Conservation (phyloP, 2,113 vertebrate genomes). For the Elgaria multicarinata region DNA sequence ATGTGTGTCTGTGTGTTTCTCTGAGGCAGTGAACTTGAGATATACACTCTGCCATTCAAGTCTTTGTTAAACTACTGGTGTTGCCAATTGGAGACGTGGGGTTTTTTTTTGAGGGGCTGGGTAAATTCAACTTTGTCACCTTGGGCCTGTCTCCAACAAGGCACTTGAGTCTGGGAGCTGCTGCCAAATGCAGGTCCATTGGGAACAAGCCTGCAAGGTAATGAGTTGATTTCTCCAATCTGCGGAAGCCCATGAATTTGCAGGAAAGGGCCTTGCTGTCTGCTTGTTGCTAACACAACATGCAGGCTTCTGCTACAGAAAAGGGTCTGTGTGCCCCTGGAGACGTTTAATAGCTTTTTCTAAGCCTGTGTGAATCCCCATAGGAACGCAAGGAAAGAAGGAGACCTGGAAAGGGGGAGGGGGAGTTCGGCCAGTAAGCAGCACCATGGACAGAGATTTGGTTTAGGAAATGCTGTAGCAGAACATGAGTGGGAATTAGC, state of each 20-base stretch:
- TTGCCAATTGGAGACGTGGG: background rate
- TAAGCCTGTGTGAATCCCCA: background rate
- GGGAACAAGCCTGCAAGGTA: background rate
- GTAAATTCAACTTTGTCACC: background rate
- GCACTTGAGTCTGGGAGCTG: background rate
- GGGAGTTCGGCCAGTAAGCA: background rate
- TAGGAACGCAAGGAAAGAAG: background rate
- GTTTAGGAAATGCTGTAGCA: background rate
- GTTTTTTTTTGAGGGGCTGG: background rate
- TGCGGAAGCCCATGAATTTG: background rate
- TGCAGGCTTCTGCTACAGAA: background rate
- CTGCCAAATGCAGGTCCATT: background rate
- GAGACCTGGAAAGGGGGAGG: background rate
- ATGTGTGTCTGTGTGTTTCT: background rate
- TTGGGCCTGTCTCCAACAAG: background rate
- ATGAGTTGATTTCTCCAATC: slow-evolving; percentile 22
- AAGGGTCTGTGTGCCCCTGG: background rate
- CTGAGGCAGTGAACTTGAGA: background rate
- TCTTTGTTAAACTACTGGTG: rapidly evolving
- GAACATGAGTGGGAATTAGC: background rate
- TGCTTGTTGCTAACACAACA: background rate
- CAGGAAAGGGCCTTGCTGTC: slow-evolving; percentile 8
- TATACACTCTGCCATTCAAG: background rate
- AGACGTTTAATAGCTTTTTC: slow-evolving; percentile 29
- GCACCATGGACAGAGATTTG: slow-evolving; percentile 10